These are phyloP conservation scores for Erebia epiphron DNA, from an alignment of 2,888 invertebrate species.

Conservation along the genomic window DNA sequence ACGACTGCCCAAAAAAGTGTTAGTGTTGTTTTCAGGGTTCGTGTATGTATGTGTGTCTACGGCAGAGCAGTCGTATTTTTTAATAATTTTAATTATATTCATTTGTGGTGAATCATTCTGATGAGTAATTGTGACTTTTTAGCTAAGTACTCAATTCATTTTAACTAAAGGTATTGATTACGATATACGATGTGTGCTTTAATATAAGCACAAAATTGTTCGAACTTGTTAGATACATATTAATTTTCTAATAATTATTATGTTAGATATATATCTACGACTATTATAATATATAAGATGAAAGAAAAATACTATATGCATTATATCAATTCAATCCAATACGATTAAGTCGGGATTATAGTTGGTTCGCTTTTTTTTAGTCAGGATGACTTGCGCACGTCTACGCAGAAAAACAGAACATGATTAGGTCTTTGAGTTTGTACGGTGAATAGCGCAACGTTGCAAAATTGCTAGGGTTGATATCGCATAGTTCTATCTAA, in stretches of 20 bases:
- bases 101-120: too few species aligned
- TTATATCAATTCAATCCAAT: slow-evolving; percentile 9
- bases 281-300: too few species aligned
- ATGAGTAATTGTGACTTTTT: too few species aligned
- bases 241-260: not conserved
- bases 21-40: too few species aligned
- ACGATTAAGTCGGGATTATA: slow-evolving; percentile 15
- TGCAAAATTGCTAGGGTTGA: slow-evolving; percentile 21
- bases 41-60: too few species aligned
- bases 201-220: not conserved
- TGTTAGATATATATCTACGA: too few species aligned
- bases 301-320: slow-evolving; percentile 9
- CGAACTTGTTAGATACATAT: not conserved
- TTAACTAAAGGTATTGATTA: too few species aligned
- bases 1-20: too few species aligned
- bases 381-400: slow-evolving; percentile 49
- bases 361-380: slow-evolving; percentile 42
- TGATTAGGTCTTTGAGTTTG: slow-evolving; percentile 21
- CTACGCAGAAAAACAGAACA: slow-evolving; percentile 41
- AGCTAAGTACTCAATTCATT: too few species aligned
- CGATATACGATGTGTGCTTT: not conserved
- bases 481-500: not conserved
- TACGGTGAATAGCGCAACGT: slow-evolving; percentile 31
- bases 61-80: too few species aligned
- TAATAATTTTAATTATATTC: too few species aligned